Evolutionary conservation across 1,140 invertebrate species (phyloP), one percentile per base, ranked within the genome.

Genomic region (Octopus bimaculoides): DNA sequence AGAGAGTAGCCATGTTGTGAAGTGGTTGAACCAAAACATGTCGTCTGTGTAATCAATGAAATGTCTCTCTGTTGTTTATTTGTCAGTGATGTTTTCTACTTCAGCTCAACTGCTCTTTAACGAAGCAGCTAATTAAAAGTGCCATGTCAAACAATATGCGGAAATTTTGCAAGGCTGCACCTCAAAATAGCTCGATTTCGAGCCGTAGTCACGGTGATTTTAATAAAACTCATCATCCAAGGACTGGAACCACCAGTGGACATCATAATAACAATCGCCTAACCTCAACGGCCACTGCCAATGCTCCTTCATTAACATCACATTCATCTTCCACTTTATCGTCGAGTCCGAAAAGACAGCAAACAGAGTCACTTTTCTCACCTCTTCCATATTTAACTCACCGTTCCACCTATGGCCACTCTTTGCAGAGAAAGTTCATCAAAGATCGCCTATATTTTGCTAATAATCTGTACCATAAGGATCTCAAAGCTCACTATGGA

Each of bases 401-500:
- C 41, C 17, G 74, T 6, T 20, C 17, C 41, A 53, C 52, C 7
- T 52, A 41, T 52, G 41, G 41, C 5, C n/a, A 52, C 6, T 53
- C 41, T 7, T 52, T 75, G 14, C 77, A 66, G 14, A 78, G 56
- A 14, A 74, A 75, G 54, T 78, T 90, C 76, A 78, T 91, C 77
- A 84, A 85, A 78, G 79, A 84, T 17, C 81, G 87, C 75, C 81
- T 90, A 76, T 73, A 84, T 17, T 56, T 76, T 10, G 83, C 87
- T 52, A 85, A 85, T 69, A 95, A 94, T 90, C 92, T 97, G 20
- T 97, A 94, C 88, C 93, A 94, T 78, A 95, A 95, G 84, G 95
- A 98, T 92, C 91, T 98, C 20, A 91, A 93, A 79, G 94, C 94
- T 54, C 97, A 98, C 91, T 98, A 93, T 92, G 97, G 97, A 83